phyloP scores from a whole-genome alignment of 2,888 invertebrate genomes.

The Notodonta dromedarius region DNA sequence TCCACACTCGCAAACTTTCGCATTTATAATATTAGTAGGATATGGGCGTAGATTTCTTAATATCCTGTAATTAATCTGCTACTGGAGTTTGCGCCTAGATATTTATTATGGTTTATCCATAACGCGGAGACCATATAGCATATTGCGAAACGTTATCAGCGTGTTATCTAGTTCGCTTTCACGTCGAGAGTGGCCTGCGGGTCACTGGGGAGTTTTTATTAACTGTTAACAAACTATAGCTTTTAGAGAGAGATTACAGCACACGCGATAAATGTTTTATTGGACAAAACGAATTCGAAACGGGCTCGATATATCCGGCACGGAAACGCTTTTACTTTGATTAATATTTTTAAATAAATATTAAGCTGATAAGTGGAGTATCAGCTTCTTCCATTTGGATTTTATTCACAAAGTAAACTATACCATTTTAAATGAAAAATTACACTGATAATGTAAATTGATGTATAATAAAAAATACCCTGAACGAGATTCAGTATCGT shows the following conservation, averaged over 20 bases:
- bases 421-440: background rate
- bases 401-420: background rate
- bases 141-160: constrained; percentile 31
- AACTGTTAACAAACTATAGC: constrained; percentile 57
- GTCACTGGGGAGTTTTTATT: constrained; percentile 52
- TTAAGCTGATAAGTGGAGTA: background rate
- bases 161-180: constrained; percentile 25
- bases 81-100: too few relatives aligned
- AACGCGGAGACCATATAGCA: too few relatives aligned
- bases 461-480: background rate
- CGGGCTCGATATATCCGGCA: constrained; percentile 32
- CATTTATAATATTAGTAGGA: too few relatives aligned
- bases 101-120: too few relatives aligned
- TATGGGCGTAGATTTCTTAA: too few relatives aligned
- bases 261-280: constrained; percentile 48
- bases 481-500: background rate
- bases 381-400: background rate
- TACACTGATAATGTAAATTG: background rate
- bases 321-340: constrained; percentile 43
- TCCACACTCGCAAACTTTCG: too few relatives aligned
- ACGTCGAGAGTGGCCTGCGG: constrained; percentile 19
- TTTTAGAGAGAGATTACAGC: constrained; percentile 55
- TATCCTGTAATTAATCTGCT: too few relatives aligned
- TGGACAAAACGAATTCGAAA: constrained; percentile 37
- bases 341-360: constrained; percentile 32